Evolutionary conservation across 2,113 vertebrate genomes (phyloP).

Genomic region (Corythornis vintsioides): DNA sequence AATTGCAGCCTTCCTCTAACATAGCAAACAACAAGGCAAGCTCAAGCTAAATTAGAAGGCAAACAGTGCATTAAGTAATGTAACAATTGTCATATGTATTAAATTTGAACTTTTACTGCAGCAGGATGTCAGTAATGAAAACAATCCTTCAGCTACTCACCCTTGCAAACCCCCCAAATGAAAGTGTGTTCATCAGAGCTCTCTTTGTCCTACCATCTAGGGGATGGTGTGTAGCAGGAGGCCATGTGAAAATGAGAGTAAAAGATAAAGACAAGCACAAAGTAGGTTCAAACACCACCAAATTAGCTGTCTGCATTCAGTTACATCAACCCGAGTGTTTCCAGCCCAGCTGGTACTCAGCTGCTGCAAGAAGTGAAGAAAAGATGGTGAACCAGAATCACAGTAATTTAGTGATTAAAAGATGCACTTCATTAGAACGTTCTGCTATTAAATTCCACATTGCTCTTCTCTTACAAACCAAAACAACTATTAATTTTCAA

Average conservation of each 20-base stretch:
- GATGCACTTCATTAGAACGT: not conserved
- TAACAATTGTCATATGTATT: slow-evolving; percentile 43
- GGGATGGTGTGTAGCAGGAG: not conserved
- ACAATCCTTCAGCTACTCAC: slow-evolving; percentile 43
- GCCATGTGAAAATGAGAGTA: not conserved
- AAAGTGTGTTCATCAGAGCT: not conserved
- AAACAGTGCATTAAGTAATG: slow-evolving; percentile 51
- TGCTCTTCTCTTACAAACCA: not conserved
- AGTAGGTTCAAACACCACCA: not conserved
- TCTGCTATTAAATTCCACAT: not conserved
- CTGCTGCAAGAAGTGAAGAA: not conserved
- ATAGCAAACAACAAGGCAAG: slow-evolving; percentile 28
- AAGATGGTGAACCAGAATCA: not conserved
- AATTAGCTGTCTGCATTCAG: slow-evolving; percentile 12
- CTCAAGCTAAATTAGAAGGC: slow-evolving; percentile 47
- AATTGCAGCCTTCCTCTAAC: not conserved
- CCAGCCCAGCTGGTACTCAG: slow-evolving; percentile 30
- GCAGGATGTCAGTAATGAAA: slow-evolving; percentile 62
- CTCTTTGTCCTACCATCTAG: not conserved
- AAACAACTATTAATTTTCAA: slow-evolving; percentile 6
- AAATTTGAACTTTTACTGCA: slow-evolving; percentile 55
- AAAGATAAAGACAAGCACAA: slow-evolving; percentile 4
- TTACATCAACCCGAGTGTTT: not conserved
- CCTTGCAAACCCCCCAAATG: not conserved
- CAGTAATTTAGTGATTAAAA: slow-evolving; percentile 19